Evolutionary conservation across 2,888 invertebrate species (phyloP), one percentile per base, ranked within the genome.

Genomic region (Trissolcus japonicus): DNA sequence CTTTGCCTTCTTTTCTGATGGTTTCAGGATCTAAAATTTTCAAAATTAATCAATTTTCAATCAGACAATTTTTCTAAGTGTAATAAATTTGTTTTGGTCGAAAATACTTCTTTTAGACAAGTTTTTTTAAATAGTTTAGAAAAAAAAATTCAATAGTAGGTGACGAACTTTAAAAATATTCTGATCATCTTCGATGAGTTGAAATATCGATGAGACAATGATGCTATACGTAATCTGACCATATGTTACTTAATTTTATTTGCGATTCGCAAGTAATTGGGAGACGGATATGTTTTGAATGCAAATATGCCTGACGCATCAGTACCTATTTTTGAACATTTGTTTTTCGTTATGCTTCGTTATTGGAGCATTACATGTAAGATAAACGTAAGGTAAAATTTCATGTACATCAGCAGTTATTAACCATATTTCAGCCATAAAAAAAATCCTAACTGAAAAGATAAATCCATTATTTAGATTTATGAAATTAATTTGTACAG

Each of bases 1-100:
- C 91, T 99, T 99, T 83, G 99, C 98, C 91, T 99, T 99, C 92
- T 99, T 99, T 91, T 99, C 99, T 78, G 98, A 98, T 86, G 99
- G 99, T 91, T 99, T 99, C 90, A 99, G 91, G 86, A 99, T 99
- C 98, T 99, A 14, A 75, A 69, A 25, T 13, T 14, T 7, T 7
- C 6, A 51, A 17, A 51, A 51, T 19, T 1, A 1, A 40, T 17
- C 3, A 40, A 55, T 16, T 16, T 46, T 14, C n/a, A 16, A 25
- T 25, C 25, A 6, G 1, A 16, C 16, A 16, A 9, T 46, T 16
- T 14, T 46, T 46, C 46, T 6, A 25, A 25, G 2, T 4, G 4
- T 25, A 25, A 25, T 25, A 4, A 25, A 25, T 25, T 25, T 25
- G 2, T 25, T 25, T 25, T 4, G n/a, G n/a, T 25, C 4, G 4